Percentiles rank a stretch among this genome's conserved stretches.
phyloP scores from a whole-genome alignment of 1,140 invertebrate species.

The Carcinoscorpius rotundicauda region DNA sequence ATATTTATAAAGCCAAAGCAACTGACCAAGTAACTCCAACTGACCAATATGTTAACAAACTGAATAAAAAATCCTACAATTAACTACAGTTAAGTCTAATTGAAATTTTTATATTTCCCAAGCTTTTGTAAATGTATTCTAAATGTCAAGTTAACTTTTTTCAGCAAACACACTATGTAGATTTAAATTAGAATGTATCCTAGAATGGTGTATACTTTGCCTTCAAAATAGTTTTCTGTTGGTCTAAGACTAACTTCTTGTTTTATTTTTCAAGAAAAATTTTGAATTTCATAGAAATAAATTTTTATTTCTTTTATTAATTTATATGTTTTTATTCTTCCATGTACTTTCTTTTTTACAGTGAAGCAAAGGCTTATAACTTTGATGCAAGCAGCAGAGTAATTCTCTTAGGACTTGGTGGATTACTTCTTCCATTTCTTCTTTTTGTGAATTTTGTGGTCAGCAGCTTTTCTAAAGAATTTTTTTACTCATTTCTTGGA shows the following conservation, averaged over 20 bases:
- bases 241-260: background rate
- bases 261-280: background rate
- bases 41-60: too few relatives aligned
- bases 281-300: conserved; percentile 6
- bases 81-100: too few relatives aligned
- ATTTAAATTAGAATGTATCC: too few relatives aligned
- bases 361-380: conserved; percentile 28
- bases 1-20: too few relatives aligned
- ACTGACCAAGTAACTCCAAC: too few relatives aligned
- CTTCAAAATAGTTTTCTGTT: background rate
- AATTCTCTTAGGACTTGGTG: conserved; percentile 32
- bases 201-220: too few relatives aligned
- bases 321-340: conserved; percentile 4
- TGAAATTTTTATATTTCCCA: too few relatives aligned
- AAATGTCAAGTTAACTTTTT: too few relatives aligned
- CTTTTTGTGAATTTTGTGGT: conserved; percentile 35
- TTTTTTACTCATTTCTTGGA: conserved; percentile 31
- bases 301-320: conserved; percentile 6
- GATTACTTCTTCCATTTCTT: conserved; percentile 33
- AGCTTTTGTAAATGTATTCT: too few relatives aligned
- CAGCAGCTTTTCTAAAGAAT: conserved; percentile 29
- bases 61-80: too few relatives aligned
- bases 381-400: conserved; percentile 29
- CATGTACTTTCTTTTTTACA: conserved; percentile 21
- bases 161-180: too few relatives aligned